Evolutionary conservation across 2,888 invertebrate species (phyloP), one percentile per base, ranked within the genome.

Genomic region (Calliscelio sp.): DNA sequence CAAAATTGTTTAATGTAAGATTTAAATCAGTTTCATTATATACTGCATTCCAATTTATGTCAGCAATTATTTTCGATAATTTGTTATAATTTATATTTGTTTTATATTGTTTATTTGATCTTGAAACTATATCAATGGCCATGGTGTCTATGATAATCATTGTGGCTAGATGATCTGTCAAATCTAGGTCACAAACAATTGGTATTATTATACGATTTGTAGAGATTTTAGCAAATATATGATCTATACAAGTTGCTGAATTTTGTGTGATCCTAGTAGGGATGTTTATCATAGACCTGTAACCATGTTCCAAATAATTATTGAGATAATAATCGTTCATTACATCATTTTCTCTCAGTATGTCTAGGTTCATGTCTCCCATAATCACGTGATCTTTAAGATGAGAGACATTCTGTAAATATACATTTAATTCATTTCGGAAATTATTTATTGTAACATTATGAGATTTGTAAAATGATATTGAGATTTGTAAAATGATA

Each of bases 271-370:
- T 53, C 25, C 53, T 53, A 7, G 53, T 53, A 14, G 53, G 53
- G 14, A 28, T 53, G n/a, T 53, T 53, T 53, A 53, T 53, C 0
- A n/a, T n/a, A 1, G 53, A 53, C 2, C 4, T 11, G 22, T 25
- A 53, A 0, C 53, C 53, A 53, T 25, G 53, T 53, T 53, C 53
- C 8, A 53, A 28, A 25, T 25, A 53, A 25, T 53, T 53, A 53
- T 53, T 53, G 6, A 53, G 14, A 25, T 53, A 53, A 8, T 53
- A n/a, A 53, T 53, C n/a, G n/a, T n/a, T n/a, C n/a, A n/a, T n/a
- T n/a, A n/a, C n/a, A n/a, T n/a, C n/a, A n/a, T n/a, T n/a, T n/a
- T 28, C 28, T 53, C 20, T 53, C 25, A 25, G 25, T 25, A 53
- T 8, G 25, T 53, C 53, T n/a, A 53, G 0, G 10, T 53, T 53